Evolutionary conservation across 2,113 vertebrate genomes (phyloP), one percentile per base, ranked within the genome.

Genomic region (Anolis sagrei): DNA sequence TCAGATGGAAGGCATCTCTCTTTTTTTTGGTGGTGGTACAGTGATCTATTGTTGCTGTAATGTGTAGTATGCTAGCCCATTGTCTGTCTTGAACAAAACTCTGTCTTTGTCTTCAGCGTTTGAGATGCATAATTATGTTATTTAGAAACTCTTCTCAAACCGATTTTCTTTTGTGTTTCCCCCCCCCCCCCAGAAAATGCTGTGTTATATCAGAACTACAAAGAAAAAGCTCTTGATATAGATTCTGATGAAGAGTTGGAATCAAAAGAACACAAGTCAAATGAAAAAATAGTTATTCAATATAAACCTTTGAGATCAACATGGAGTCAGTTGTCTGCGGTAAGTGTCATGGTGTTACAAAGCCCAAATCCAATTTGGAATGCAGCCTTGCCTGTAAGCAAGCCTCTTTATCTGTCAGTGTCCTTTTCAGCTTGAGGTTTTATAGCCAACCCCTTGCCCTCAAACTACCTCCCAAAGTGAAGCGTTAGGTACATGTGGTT

Each of bases 181-280:
- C 58, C 5, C 39, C 58, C 5, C 39, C 5, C 39, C 5, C 39
- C 92, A 99, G 98, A 98, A 94, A 98, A 98, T 18, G 98, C 98
- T 79, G 97, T 98, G 2, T 93, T 99, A 27, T 99, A 99, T 94
- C 99, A 99, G 95, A 99, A 99, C 95, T 99, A 99, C 92, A 97
- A 99, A 94, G 99, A 99, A 90, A 99, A 99, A 91, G 98, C 98
- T 16, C 95, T 99, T 81, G 98, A 99, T 78, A 97, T 97, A 44
- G 98, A 99, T 92, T 99, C 98, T 0, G 98, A 99, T 90, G 98
- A 99, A 78, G 99, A 99, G 27, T 89, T 94, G 0, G 98, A 99
- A 92, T 92, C 94, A 21, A 97, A 89, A 82, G 96, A 96, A 81
- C 94, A 96, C 85, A 97, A 97, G 84, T 68, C 90, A 0, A 97